Percentiles rank a stretch among this genome's conserved stretches.
phyloP scores from a whole-genome alignment of 2,888 invertebrate species.

The Hipparchia sbordonii region DNA sequence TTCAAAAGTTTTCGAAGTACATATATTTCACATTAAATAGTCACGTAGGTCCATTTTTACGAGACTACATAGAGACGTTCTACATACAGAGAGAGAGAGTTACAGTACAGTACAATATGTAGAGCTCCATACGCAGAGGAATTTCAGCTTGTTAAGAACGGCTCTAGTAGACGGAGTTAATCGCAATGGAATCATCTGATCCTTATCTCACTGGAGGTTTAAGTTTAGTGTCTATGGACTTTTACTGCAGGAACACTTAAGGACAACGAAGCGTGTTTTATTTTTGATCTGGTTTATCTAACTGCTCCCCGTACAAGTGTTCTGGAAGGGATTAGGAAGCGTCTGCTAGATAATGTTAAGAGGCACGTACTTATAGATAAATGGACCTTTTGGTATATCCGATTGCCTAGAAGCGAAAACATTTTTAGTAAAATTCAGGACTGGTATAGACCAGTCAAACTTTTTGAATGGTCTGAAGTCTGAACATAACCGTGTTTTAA shows the following conservation, averaged over 20 bases:
- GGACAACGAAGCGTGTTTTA: slow-evolving; percentile 49
- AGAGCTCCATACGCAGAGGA: not conserved
- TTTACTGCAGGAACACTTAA: slow-evolving; percentile 46
- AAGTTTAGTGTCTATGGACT: slow-evolving; percentile 27
- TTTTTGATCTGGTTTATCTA: slow-evolving; percentile 55
- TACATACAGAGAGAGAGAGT: not conserved
- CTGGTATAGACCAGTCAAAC: not conserved
- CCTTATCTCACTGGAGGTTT: slow-evolving; percentile 16
- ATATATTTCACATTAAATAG: too few species aligned
- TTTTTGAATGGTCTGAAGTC: too few species aligned
- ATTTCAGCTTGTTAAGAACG: slow-evolving; percentile 11
- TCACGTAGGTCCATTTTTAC: too few species aligned
- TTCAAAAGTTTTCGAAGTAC: too few species aligned
- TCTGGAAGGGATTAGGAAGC: slow-evolving; percentile 47
- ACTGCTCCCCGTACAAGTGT: slow-evolving; percentile 50
- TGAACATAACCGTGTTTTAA: too few species aligned
- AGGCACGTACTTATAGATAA: slow-evolving; percentile 36
- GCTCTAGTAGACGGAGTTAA: slow-evolving; percentile 10
- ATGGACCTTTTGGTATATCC: slow-evolving; percentile 17
- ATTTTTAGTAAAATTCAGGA: not conserved
- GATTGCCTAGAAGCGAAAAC: not conserved
- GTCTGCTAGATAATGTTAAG: slow-evolving; percentile 40
- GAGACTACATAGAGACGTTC: not conserved
- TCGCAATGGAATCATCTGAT: slow-evolving; percentile 17
- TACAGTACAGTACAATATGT: not conserved